These are phyloP conservation scores for Microctenopoma steveboyesi DNA, from an alignment of 2,797 vertebrate species.

Conservation along the genomic window DNA sequence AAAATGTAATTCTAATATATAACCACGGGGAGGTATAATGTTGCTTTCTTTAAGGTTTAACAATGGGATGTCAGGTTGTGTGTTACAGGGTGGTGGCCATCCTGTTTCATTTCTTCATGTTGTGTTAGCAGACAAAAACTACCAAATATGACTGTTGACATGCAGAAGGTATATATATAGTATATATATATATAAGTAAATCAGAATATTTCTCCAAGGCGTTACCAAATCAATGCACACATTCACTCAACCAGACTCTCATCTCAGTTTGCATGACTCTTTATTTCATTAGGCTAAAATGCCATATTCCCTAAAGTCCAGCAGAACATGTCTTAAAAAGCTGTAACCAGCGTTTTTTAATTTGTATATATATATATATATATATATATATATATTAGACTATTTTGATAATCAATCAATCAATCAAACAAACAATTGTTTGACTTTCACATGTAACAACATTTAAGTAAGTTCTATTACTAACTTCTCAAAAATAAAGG, in stretches of 20 bases:
- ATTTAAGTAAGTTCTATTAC: too few species aligned
- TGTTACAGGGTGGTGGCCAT: constrained; percentile 9
- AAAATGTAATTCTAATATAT: too few species aligned
- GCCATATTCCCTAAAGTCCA: background rate
- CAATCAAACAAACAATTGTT: too few species aligned
- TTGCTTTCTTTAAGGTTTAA: background rate
- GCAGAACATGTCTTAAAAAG: background rate
- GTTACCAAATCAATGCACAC: background rate
- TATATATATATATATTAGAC: too few species aligned
- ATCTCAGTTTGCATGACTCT: background rate
- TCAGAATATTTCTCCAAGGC: background rate
- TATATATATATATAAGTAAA: background rate
- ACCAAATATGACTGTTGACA: background rate
- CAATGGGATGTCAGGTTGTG: constrained; percentile 5
- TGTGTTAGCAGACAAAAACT: constrained; percentile 13
- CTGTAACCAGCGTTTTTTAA: background rate
- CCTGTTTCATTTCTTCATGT: constrained; percentile 22
- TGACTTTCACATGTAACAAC: too few species aligned
- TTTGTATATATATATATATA: too few species aligned
- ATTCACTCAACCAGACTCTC: background rate
- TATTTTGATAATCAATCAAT: too few species aligned
- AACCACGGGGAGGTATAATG: background rate
- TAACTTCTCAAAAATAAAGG: too few species aligned
- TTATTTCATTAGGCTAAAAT: background rate
- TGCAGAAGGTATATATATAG: background rate